Base-by-base conservation (phyloP, 2,113 vertebrate genomes). In the Gobio gobio region DNA sequence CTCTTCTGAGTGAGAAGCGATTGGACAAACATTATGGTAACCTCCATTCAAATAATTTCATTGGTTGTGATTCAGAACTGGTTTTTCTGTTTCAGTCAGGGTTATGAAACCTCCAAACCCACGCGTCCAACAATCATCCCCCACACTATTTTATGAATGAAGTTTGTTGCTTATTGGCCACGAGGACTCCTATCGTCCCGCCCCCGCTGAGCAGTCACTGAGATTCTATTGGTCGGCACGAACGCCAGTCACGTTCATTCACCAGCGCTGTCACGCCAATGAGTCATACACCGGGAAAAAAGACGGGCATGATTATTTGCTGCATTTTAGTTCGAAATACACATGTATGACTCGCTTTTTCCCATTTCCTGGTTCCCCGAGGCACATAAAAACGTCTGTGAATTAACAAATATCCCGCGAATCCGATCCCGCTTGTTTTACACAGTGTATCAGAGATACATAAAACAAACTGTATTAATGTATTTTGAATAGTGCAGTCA, bases 81-180 rank as follows among this genome's bases (percentile, higher is more conserved):
- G 90, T 93, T 93, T 90, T 91, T 92, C 90, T 86, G 93, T 91
- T 93, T 94, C 92, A 90, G 87, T 91, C 85, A 90, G 89, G 89
- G 91, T 95, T 94, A 94, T 89, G 93, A 94, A 94, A 94, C 92
- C 89, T 85, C 86, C 89, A 81, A 92, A 90, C 92, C 94, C 91
- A 93, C 92, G 92, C 91, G 89, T 89, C 88, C 59, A 77, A 85
- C 45, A 87, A 91, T 88, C 92, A 90, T 92, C 92, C 90, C 93
- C 83, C 90, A 83, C 79, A 89, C 90, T 91, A 91, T 92, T 95
- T 94, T 93, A 94, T 95, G 94, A 95, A 95, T 95, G 94, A 92
- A 94, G 90, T 58, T 59, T 82, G 85, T 87, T 87, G 43, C 87
- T 89, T 83, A 94, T 94, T 94, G 93, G 94, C 73, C 84, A 77